Base-by-base conservation (phyloP, 2,113 vertebrate species). In the Opisthocomus hoazin region DNA sequence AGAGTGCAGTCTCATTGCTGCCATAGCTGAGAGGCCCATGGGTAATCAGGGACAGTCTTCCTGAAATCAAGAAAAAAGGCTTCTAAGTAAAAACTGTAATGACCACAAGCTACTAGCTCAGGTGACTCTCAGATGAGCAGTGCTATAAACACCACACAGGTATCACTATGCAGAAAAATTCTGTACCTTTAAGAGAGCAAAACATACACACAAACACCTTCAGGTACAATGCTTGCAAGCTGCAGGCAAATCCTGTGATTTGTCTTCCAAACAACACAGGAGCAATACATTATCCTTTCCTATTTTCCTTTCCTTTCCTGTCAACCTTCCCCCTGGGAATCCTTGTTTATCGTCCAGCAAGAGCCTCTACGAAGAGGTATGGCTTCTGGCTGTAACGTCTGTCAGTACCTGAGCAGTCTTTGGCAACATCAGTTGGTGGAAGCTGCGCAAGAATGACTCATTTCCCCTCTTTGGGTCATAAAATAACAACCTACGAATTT, bases 331-430 rank as follows among this genome's bases (percentile, higher is more conserved):
- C 60, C 15, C 12, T 45, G 65, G 64, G 64, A 88, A 84, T 95
- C 82, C n/a, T 73, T 51, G 27, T 96, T 96, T 96, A 95, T 95
- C 96, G 85, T 93, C 73, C 79, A 79, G 77, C 57, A 84, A 27
- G 85, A 95, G 90, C 90, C 93, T 97, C 77, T 97, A 64, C 69
- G 27, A 41, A 82, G 93, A 94, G 74, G 71, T n/a, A 78, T 51
- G 73, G 84, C 64, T 96, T 89, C 81, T 80, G 87, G 87, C 90
- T 87, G 57, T 88, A 81, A 58, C 1, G 65, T 79, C 60, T 95
- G 71, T 78, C 92, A 74, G 81, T 95, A 95, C 91, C 94, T 96
- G 91, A 83, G 81, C 66, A 64, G 43, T 70, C 75, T 93, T 70
- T 96, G 58, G 78, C 93, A 94, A 12, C 22, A 13, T 21, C 6